phyloP scores from a whole-genome alignment of 1,140 invertebrate species.

The Atta texana region DNA sequence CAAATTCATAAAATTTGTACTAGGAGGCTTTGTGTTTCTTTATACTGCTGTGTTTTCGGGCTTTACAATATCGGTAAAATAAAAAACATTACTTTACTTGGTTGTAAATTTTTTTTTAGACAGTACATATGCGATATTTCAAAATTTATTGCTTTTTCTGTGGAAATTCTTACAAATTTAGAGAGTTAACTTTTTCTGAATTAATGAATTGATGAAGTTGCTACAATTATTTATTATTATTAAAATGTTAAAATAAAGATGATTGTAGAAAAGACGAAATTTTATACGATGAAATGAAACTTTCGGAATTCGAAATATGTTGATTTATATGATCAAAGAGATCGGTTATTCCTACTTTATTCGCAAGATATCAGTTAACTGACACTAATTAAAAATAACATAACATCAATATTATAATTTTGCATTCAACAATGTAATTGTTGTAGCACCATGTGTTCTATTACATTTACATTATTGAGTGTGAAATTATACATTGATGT shows the following conservation, averaged over 20 bases:
- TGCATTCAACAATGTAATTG: too few relatives aligned
- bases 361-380: too few relatives aligned
- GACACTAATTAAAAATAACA: too few relatives aligned
- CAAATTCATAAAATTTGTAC: not conserved
- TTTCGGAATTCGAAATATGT: not conserved
- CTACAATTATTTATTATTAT: too few relatives aligned
- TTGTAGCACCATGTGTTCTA: too few relatives aligned
- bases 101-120: slow-evolving; percentile 27
- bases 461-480: too few relatives aligned
- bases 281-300: not conserved
- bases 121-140: not conserved
- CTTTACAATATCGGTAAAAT: not conserved
- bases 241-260: not conserved
- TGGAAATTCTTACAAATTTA: not conserved
- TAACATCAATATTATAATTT: too few relatives aligned
- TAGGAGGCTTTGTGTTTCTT: not conserved
- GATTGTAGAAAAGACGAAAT: not conserved
- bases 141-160: not conserved
- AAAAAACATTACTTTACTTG: not conserved
- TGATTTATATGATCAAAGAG: slow-evolving; percentile 5
- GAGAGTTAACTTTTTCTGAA: not conserved
- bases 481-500: too few relatives aligned
- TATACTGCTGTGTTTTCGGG: not conserved
- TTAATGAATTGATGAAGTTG: not conserved
- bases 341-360: not conserved